Evolutionary conservation across 2,888 invertebrate species (phyloP).

Genomic region (Thelaira solivaga): DNA sequence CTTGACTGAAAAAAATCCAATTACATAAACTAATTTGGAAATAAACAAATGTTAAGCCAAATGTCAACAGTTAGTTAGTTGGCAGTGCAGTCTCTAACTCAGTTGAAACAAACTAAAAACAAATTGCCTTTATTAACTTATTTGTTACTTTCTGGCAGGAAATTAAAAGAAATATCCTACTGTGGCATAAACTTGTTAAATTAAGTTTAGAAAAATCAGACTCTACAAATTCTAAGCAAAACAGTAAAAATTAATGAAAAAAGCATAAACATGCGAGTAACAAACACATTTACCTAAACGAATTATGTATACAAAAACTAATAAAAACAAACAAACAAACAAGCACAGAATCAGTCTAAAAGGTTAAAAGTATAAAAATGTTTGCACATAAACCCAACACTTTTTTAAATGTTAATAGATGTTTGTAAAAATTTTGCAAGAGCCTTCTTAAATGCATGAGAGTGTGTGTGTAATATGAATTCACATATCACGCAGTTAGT

Average conservation of each 20-base stretch:
- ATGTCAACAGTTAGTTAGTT: too few species aligned
- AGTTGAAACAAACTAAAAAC: neutral
- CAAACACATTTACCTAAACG: neutral
- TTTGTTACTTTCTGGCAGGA: neutral
- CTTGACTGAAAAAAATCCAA: too few species aligned
- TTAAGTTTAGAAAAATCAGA: conserved; percentile 9
- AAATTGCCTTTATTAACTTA: neutral
- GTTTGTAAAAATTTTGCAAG: neutral
- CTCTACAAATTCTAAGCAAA: neutral
- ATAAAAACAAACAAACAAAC: conserved; percentile 11
- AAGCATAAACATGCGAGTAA: conserved; percentile 4
- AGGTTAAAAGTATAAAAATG: conserved; percentile 8
- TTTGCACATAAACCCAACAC: neutral
- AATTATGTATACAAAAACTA: neutral
- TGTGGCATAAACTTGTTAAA: neutral
- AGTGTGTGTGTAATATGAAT: conserved; percentile 14
- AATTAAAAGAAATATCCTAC: conserved; percentile 4
- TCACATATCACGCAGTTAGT: conserved; percentile 49
- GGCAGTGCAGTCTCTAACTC: too few species aligned
- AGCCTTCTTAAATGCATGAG: neutral
- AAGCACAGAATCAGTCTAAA: neutral
- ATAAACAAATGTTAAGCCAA: too few species aligned
- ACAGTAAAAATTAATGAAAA: conserved; percentile 45
- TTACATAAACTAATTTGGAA: too few species aligned
- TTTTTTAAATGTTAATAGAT: neutral